Conservation (phyloP, 1,140 invertebrate genomes). For the Aphaenogaster rudis region DNA sequence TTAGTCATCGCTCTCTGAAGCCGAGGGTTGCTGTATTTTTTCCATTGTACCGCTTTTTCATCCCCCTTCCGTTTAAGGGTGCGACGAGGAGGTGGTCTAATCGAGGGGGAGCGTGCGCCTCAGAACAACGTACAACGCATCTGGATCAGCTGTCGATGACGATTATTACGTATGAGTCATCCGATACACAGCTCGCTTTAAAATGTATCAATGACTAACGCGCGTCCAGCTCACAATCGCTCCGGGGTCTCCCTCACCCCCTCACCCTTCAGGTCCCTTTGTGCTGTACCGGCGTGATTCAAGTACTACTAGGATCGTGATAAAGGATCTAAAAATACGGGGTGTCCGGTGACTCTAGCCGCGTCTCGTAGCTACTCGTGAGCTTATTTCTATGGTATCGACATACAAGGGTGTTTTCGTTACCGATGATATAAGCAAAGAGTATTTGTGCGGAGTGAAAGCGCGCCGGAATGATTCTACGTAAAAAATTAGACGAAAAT, state of each 20-base stretch:
- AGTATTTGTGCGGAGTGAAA: neutral
- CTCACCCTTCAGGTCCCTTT: slow-evolving; percentile 56
- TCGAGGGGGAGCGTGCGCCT: slow-evolving; percentile 65
- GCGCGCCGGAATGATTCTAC: neutral
- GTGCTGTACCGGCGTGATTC: slow-evolving; percentile 41
- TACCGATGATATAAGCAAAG: slow-evolving; percentile 3
- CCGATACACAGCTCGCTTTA: slow-evolving; percentile 75
- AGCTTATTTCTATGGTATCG: slow-evolving; percentile 15
- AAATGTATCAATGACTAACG: slow-evolving; percentile 82
- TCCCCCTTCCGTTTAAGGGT: slow-evolving; percentile 59
- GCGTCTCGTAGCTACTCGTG: neutral
- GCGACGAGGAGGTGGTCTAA: slow-evolving; percentile 54
- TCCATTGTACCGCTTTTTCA: slow-evolving; percentile 73
- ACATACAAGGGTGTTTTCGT: neutral
- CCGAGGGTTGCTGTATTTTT: slow-evolving; percentile 69
- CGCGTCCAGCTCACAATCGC: slow-evolving; percentile 69
- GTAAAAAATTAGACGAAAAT: neutral
- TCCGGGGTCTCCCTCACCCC: neutral
- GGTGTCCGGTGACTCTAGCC: slow-evolving; percentile 20
- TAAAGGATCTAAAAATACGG: slow-evolving; percentile 42
- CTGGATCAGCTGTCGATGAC: slow-evolving; percentile 82
- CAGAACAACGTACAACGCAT: slow-evolving; percentile 71
- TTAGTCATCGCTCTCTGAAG: slow-evolving; percentile 77
- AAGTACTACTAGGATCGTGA: slow-evolving; percentile 45
- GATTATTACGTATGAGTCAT: slow-evolving; percentile 81